Conservation (phyloP, 1,140 invertebrate species). For the Belonocnema kinseyi region DNA sequence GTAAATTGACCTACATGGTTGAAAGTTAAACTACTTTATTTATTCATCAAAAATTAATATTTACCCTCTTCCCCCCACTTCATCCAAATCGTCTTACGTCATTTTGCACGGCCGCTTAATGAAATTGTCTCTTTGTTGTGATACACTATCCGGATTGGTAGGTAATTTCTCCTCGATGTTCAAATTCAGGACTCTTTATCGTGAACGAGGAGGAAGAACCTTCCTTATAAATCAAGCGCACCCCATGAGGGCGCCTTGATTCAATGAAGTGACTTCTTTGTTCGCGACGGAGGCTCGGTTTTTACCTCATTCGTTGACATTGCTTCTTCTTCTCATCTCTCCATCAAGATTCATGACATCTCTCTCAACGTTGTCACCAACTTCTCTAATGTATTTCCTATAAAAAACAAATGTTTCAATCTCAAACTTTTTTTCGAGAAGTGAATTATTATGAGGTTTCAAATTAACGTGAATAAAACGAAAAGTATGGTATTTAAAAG, state of each 20-base stretch:
- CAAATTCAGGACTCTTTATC: conserved; percentile 51
- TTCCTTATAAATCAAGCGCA: conserved; percentile 66
- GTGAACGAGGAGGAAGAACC: conserved; percentile 48
- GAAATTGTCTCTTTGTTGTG: too few relatives aligned
- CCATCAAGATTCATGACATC: conserved; percentile 19
- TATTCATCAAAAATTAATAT: too few relatives aligned
- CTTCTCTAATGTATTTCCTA: conserved; percentile 20
- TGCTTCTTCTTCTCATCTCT: conserved; percentile 36
- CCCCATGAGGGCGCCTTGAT: conserved; percentile 61
- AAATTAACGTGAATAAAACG: too few relatives aligned
- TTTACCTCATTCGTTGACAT: conserved; percentile 53
- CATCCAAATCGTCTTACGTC: too few relatives aligned
- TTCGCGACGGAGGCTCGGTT: conserved; percentile 57
- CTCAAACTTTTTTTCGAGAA: too few relatives aligned
- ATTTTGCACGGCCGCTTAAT: too few relatives aligned
- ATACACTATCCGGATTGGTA: conserved; percentile 46
- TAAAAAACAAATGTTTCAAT: not conserved
- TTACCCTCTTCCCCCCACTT: too few relatives aligned
- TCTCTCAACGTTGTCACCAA: conserved; percentile 25
- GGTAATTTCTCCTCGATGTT: conserved; percentile 64
- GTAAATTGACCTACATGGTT: too few relatives aligned
- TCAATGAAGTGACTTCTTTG: conserved; percentile 67
- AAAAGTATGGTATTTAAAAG: too few relatives aligned
- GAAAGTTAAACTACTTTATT: too few relatives aligned
- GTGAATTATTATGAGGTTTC: too few relatives aligned